Evolutionary conservation across 2,113 vertebrate species (phyloP), one percentile per base, ranked within the genome.

Genomic region (Clupea harengus): DNA sequence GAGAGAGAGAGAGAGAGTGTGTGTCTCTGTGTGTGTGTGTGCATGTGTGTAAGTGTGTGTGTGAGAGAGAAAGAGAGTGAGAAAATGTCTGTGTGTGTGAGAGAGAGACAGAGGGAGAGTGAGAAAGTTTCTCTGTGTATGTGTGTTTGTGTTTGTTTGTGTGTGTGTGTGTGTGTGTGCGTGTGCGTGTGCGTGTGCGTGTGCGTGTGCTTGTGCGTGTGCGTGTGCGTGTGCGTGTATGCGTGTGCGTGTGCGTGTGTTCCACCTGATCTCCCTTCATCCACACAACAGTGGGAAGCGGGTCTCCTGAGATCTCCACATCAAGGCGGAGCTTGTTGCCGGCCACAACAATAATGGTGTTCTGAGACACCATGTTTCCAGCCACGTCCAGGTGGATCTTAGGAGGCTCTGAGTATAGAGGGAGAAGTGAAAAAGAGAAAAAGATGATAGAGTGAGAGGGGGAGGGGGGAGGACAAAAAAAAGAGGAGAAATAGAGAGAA

Each of bases 281-380:
- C 97, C 97, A 98, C 54, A 94, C 93, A 44, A 95, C 94, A 0
- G 92, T 94, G 0, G 97, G 97, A 6, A 94, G 92, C 0, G 97
- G 97, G 82, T 98, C 97, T 85, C 97, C 97, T 0, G 96, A 92
- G 92, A 97, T 97, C 88, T 96, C 92, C 84, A 97, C 96, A 0
- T 98, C 97, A 87, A 98, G 92, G 52, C 97, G 94, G 45, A 98
- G 91, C 83, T 98, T 98, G 92, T 98, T 98, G 2, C 97, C 97
- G 0, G 97, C 97, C 83, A 98, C 97, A 11, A 98, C 96, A 45
- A 98, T 95, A 20, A 98, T 92, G 0, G 96, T 95, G 85, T 97
- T 98, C 18, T 97, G 95, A 0, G 96, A 93, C 9, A 96, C 94
- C 92, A 95, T 94, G 87, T 94, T 95, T 54, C 97, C 97, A 0